These are phyloP conservation scores for Neria commutata DNA, from an alignment of 2,888 invertebrate species.

Conservation along the genomic window DNA sequence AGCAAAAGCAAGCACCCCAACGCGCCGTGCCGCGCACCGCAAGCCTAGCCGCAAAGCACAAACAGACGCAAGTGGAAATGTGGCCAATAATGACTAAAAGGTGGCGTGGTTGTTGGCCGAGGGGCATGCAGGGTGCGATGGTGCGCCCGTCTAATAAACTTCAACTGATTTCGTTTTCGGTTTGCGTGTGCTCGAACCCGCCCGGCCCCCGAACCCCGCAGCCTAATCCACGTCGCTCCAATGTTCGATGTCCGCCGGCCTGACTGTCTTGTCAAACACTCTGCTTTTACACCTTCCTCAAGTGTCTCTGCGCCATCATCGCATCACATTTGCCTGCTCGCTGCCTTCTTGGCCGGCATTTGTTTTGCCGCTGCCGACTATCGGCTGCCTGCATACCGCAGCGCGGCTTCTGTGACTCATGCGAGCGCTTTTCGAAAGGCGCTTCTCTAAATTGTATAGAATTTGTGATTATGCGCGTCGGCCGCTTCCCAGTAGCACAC, in stretches of 20 bases:
- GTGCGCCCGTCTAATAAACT: background rate
- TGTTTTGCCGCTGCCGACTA: background rate
- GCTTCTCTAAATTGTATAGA: no score
- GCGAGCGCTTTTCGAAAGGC: background rate
- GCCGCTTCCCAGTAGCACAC: no score
- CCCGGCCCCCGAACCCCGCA: background rate
- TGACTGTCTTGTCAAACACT: background rate
- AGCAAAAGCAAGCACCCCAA: no score
- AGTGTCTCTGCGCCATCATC: background rate
- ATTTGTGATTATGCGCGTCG: no score
- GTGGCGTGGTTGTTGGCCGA: background rate
- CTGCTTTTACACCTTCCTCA: background rate
- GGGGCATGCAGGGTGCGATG: background rate
- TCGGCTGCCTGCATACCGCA: background rate
- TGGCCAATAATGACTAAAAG: background rate
- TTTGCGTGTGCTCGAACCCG: conserved; percentile 1
- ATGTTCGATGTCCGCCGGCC: background rate
- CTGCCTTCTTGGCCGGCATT: background rate
- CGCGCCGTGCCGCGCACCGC: no score
- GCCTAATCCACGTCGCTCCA: background rate
- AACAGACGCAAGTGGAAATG: no score
- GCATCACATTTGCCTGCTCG: background rate
- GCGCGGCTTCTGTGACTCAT: background rate
- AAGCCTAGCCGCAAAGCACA: no score
- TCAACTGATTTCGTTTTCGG: background rate